Base-by-base conservation (phyloP, 1,140 invertebrate species). In the Tenebrio molitor region DNA sequence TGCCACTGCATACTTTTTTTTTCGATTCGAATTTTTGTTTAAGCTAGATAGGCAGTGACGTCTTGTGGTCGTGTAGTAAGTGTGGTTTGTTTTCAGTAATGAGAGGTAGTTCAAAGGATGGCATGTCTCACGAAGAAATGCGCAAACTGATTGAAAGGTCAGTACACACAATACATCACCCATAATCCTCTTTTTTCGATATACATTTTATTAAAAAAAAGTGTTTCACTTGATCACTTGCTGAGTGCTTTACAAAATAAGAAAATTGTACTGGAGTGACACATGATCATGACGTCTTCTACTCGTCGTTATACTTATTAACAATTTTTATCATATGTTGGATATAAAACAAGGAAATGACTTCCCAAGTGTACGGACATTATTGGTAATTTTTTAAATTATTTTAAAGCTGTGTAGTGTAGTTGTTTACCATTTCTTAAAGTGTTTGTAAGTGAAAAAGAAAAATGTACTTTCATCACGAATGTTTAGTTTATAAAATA, bases 101-200 rank as follows among this genome's bases (percentile, higher is more conserved):
- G 83, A 88, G 87, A 84, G 85, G 84, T 86, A 86, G 84, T 87
- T 86, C 88, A 86, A 94, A 94, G 92, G 93, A 94, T 90, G 92
- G 91, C 87, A 91, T 94, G 91, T 91, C 92, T 87, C 94, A 92
- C 86, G 94, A 95, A 88, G 94, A 95, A 89, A 95, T 95, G 92
- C 90, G 94, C 87, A 95, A 95, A 91, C 92, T 96, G 86, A 94
- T 96, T 87, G 94, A 96, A 90, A 95, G 93, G 94, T 96, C 89
- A 94, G 88, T 90, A 86, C 73, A 66, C 64, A 66, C 65, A 68
- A 39, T n/a, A n/a, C n/a, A 33, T 39, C 12, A 39, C 36, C 36
- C 36, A 39, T 12, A 39, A 7, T 39, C 36, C 36, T 39, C 3
- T 29, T n/a, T n/a, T 33, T 33, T 33, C 29, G 10, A 10, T 33